These are phyloP conservation scores for Florisuga fusca DNA, from an alignment of 2,797 vertebrate species.

Conservation along the genomic window DNA sequence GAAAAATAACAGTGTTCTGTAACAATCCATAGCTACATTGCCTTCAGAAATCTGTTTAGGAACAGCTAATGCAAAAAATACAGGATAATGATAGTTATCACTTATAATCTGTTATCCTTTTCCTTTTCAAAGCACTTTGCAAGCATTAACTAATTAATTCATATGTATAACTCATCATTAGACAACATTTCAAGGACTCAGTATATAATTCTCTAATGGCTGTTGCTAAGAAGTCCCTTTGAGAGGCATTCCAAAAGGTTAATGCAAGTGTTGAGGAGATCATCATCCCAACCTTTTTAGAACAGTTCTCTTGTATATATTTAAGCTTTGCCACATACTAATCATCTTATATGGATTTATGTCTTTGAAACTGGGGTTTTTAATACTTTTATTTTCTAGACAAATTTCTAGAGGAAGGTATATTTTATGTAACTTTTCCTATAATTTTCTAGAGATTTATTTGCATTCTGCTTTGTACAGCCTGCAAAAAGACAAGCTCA, in stretches of 20 bases:
- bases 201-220: background rate
- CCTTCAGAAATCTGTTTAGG: background rate
- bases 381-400: background rate
- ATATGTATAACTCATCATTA: slow-evolving; percentile 19
- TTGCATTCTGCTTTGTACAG: background rate
- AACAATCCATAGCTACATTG: background rate
- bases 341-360: background rate
- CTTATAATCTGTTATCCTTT: background rate
- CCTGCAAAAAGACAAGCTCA: background rate
- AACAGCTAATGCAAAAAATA: background rate
- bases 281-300: background rate
- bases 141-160: slow-evolving; percentile 27
- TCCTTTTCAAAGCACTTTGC: slow-evolving; percentile 11
- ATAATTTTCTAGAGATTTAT: background rate
- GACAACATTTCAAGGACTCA: background rate
- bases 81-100: background rate
- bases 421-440: background rate
- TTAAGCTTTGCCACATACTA: background rate
- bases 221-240: slow-evolving; percentile 20
- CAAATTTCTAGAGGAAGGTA: background rate
- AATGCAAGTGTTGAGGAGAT: background rate
- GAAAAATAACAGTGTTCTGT: background rate
- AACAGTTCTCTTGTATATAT: background rate
- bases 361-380: background rate
- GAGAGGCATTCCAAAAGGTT: slow-evolving; percentile 20